A percentile compares a stretch with the other conserved stretches of the same genome.
Conservation (phyloP, 2,888 invertebrate species). For the Drosophila picticornis region DNA sequence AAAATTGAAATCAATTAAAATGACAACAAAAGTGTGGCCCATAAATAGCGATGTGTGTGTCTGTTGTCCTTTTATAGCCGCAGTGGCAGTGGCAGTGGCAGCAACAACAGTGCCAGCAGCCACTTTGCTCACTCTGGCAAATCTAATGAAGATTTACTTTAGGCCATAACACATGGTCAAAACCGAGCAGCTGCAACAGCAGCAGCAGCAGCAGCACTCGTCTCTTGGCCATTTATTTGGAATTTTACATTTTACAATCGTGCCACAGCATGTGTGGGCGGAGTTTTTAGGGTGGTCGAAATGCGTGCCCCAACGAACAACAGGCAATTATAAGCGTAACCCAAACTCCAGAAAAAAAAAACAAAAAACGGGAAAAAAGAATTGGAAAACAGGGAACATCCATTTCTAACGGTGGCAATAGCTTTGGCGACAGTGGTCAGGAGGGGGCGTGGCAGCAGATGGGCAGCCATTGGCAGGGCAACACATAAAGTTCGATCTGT, state of each 20-base stretch:
- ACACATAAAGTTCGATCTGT: constrained; percentile 80
- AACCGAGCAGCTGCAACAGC: constrained; percentile 22
- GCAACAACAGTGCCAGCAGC: constrained; percentile 18
- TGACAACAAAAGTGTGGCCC: constrained; percentile 74
- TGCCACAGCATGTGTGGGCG: constrained; percentile 37
- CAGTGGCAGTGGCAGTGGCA: constrained; percentile 31
- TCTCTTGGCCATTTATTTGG: constrained; percentile 77
- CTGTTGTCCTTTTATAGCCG: constrained; percentile 61
- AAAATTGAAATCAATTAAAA: constrained; percentile 80
- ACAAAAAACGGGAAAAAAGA: neutral
- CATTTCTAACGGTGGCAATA: constrained; percentile 79
- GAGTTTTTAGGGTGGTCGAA: constrained; percentile 3
- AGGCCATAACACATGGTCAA: constrained; percentile 77
- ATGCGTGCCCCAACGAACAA: constrained; percentile 64
- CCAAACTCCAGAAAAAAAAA: neutral
- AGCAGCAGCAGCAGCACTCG: constrained; percentile 49
- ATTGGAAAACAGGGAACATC: constrained; percentile 50
- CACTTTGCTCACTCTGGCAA: constrained; percentile 80
- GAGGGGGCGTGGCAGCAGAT: constrained; percentile 57
- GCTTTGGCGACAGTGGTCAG: constrained; percentile 76
- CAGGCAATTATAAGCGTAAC: constrained; percentile 77
- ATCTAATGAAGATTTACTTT: constrained; percentile 84
- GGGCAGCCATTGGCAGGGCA: constrained; percentile 76
- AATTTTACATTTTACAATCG: constrained; percentile 80
- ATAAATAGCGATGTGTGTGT: constrained; percentile 67